These are phyloP conservation scores for Coregonus ussuriensis DNA, from an alignment of 2,797 vertebrate genomes.

Conservation along the genomic window DNA sequence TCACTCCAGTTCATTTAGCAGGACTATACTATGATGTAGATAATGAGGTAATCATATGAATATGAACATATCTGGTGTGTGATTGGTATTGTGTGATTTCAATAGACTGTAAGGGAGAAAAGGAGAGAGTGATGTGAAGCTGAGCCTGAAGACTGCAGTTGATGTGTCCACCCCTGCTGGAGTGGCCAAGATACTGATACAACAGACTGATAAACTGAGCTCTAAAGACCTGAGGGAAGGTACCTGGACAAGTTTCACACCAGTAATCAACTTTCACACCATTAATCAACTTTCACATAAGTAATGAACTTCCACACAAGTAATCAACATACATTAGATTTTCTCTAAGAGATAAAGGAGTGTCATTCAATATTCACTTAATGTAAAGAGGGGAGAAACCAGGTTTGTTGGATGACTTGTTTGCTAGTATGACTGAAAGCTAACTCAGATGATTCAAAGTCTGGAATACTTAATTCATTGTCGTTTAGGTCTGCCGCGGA, in stretches of 20 bases:
- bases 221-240: too few relatives aligned
- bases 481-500: too few relatives aligned
- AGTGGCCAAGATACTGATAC: too few relatives aligned
- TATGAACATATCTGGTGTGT: not conserved
- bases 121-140: constrained; percentile 68
- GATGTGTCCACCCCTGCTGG: too few relatives aligned
- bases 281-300: too few relatives aligned
- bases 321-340: not conserved
- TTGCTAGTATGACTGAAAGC: not conserved
- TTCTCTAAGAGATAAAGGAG: not conserved
- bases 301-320: too few relatives aligned
- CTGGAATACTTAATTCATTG: too few relatives aligned
- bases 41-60: not conserved
- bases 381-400: not conserved
- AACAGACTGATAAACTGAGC: too few relatives aligned
- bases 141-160: constrained; percentile 67
- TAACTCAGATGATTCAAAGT: not conserved
- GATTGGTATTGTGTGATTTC: not conserved
- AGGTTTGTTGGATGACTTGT: not conserved
- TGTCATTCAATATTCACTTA: not conserved
- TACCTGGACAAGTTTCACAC: too few relatives aligned
- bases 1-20: too few relatives aligned
- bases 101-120: constrained; percentile 41
- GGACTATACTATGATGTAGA: too few relatives aligned
- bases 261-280: too few relatives aligned